Evolutionary conservation across 1,140 invertebrate species (phyloP), one percentile per base, ranked within the genome.

Genomic region (Hyles euphorbiae): DNA sequence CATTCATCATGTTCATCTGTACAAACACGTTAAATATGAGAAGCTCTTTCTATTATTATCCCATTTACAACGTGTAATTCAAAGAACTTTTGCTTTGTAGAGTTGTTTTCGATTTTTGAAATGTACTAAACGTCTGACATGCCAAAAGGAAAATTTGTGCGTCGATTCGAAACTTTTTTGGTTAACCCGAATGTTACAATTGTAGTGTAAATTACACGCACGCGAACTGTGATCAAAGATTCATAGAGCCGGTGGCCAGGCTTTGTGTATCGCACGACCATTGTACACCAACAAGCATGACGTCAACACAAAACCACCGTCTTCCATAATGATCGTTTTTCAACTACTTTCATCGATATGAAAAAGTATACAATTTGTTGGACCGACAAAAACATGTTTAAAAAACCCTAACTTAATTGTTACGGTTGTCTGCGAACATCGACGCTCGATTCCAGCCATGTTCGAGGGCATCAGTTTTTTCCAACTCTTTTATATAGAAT

Each of bases 321-420:
- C 53, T 63, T 69, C 69, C 72, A 69, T 73, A 73, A 76, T 78
- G 64, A 74, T 67, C 62, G 69, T 71, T 74, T 71, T 74, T 72
- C 67, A 56, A 70, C 46, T 68, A 83, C 78, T 83, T 83, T 83
- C 80, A 74, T 83, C 70, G 36, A 46, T 34, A 58, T 66, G 81
- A 78, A 52, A 81, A 83, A 78, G 58, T 60, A 59, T 55, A 67
- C 67, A 65, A 73, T 68, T 74, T 70, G 71, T 74, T 70, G 65
- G 61, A 43, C 57, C 10, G 55, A 51, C 46, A 56, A 69, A 71
- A 75, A 76, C 72, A 60, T 60, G 34, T 53, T 64, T 61, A 71
- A 85, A 85, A 84, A 83, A 72, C 71, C 65, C 59, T 81, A 85
- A 85, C 74, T 83, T 65, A 72, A 85, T 83, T 83, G 77, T 76